Evolutionary conservation across 1,140 invertebrate genomes (phyloP).

Genomic region (Galleria mellonella): DNA sequence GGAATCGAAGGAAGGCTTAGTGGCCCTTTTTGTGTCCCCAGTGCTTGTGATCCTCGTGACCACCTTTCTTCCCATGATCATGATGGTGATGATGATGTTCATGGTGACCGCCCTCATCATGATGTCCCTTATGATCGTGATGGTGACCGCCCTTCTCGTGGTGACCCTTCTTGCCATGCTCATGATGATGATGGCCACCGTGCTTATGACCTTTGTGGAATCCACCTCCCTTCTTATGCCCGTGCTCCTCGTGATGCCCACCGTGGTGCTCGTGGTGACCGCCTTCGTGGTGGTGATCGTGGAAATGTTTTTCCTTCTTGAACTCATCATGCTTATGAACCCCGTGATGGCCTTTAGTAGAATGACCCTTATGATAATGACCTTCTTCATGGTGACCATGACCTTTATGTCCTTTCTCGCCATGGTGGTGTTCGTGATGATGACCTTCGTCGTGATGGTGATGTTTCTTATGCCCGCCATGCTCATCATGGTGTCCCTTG

Average conservation of each 20-base stretch:
- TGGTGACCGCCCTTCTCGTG: constrained; percentile 78
- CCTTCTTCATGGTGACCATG: constrained; percentile 75
- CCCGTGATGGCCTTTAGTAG: constrained; percentile 84
- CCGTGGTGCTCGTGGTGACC: constrained; percentile 81
- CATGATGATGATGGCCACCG: constrained; percentile 78
- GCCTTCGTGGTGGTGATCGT: constrained; percentile 83
- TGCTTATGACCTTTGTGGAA: constrained; percentile 82
- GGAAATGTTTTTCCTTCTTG: constrained; percentile 76
- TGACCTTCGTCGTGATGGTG: constrained; percentile 83
- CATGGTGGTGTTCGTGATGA: constrained; percentile 83
- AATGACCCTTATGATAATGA: constrained; percentile 84
- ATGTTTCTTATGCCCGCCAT: constrained; percentile 83
- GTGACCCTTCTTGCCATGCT: constrained; percentile 82
- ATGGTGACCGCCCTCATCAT: constrained; percentile 75
- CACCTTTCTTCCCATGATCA: constrained; percentile 78
- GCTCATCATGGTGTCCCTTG: constrained; percentile 81
- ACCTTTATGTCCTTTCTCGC: constrained; percentile 79
- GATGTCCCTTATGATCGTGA: constrained; percentile 59
- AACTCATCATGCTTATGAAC: constrained; percentile 85
- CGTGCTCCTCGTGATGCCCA: constrained; percentile 78
- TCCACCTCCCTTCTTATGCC: constrained; percentile 79
- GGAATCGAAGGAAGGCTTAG: constrained; percentile 36
- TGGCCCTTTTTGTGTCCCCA: constrained; percentile 75
- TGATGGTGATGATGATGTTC: constrained; percentile 77
- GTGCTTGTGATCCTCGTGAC: constrained; percentile 71